A percentile compares a stretch with the other conserved stretches of the same genome.
These are phyloP conservation scores for Sebastes nivosus DNA, from an alignment of 2,797 vertebrate species.

Conservation along the genomic window DNA sequence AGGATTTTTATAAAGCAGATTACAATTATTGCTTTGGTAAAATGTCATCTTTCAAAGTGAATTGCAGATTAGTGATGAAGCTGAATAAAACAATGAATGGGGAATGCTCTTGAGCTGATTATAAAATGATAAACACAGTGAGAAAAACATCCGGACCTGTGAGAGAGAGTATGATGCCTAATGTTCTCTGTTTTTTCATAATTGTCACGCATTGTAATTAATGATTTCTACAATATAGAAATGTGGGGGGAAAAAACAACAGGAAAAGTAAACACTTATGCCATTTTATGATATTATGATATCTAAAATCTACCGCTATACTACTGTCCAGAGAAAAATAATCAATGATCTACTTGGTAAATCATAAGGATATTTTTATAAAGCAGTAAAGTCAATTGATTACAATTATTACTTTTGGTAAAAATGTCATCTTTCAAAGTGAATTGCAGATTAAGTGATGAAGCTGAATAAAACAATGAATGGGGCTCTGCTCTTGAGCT, in stretches of 20 bases:
- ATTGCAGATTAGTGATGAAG: background rate
- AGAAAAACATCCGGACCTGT: constrained; percentile 41
- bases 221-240: no score
- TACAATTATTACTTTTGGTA: background rate
- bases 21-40: background rate
- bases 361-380: background rate
- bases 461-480: background rate
- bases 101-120: background rate
- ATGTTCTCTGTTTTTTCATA: no score
- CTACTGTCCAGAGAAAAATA: background rate
- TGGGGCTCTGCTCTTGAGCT: background rate
- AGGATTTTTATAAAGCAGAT: background rate
- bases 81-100: constrained; percentile 7
- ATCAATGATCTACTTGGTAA: background rate
- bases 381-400: background rate
- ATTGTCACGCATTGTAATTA: no score
- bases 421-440: background rate
- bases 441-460: background rate
- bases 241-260: no score
- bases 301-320: no score
- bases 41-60: background rate
- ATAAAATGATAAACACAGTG: background rate
- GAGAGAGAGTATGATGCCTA: background rate
- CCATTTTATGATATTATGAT: no score
- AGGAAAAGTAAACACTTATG: no score